phyloP scores from a whole-genome alignment of 2,113 vertebrate genomes.

The Vanacampus margaritifer region DNA sequence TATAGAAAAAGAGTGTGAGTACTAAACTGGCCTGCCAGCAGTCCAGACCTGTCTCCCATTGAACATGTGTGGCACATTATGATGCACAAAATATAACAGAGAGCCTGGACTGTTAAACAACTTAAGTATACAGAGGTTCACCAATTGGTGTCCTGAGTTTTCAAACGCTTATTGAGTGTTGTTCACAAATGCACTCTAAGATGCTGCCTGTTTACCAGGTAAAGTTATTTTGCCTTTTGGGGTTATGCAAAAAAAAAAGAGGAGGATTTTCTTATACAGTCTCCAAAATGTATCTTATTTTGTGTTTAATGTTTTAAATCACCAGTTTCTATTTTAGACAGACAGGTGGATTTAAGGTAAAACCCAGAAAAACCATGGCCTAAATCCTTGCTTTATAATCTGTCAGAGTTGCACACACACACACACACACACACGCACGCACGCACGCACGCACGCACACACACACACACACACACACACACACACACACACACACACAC shows the following conservation, averaged over 20 bases:
- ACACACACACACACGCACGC: no score
- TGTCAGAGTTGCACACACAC: constrained; percentile 19
- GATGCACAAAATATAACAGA: no score
- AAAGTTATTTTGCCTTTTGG: constrained; percentile 7
- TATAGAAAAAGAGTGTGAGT: no score
- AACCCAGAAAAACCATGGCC: constrained; percentile 54
- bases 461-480: constrained; percentile 11
- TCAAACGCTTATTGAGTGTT: no score
- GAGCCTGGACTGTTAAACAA: no score
- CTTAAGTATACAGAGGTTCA: no score
- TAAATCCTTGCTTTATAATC: constrained; percentile 52
- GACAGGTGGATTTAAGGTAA: constrained; percentile 59
- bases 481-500: constrained; percentile 11
- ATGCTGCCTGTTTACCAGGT: constrained; percentile 11
- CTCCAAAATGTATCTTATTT: constrained; percentile 36
- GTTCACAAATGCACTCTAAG: no score
- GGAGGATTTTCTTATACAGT: constrained; percentile 19
- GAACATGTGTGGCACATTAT: no score
- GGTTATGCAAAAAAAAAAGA: neutral
- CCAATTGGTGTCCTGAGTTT: no score
- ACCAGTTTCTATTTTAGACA: constrained; percentile 33
- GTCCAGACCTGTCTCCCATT: no score
- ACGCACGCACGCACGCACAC: neutral
- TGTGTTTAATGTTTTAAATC: constrained; percentile 46
- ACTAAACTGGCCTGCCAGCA: no score